These are phyloP conservation scores for Melanogrammus aeglefinus DNA, from an alignment of 2,797 vertebrate genomes.

Conservation along the genomic window DNA sequence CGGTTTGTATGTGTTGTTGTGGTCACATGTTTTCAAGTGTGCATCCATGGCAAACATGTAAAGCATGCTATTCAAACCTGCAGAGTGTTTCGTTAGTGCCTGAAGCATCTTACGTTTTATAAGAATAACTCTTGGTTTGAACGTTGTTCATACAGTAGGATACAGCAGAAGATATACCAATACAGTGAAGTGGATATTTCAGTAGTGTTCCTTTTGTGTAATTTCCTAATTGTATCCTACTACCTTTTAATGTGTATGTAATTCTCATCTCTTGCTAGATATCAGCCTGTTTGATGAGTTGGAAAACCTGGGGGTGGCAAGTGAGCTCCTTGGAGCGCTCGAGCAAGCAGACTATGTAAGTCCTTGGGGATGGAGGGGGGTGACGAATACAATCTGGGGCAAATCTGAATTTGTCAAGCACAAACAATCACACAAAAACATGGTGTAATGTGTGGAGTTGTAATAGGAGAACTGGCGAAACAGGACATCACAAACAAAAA, in stretches of 20 bases:
- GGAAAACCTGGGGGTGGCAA: slow-evolving; percentile 76
- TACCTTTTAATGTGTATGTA: neutral
- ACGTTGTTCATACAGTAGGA: neutral
- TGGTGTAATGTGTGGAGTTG: neutral
- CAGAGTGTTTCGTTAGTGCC: neutral
- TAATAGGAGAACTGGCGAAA: neutral
- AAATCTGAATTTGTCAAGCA: neutral
- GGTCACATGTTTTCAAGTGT: neutral
- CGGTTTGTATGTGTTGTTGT: neutral
- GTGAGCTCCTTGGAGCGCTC: slow-evolving; percentile 72
- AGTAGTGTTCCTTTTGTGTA: neutral
- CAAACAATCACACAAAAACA: neutral
- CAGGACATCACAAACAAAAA: neutral
- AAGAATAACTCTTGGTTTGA: neutral
- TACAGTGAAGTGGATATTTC: neutral
- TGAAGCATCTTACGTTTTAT: neutral
- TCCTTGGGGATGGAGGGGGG: slow-evolving; percentile 21
- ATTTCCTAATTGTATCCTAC: neutral
- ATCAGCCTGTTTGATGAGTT: slow-evolving; percentile 88
- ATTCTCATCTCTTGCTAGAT: slow-evolving; percentile 67
- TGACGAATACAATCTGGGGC: neutral
- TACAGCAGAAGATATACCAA: neutral
- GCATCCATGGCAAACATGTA: neutral
- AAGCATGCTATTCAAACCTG: neutral
- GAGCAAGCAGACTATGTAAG: slow-evolving; percentile 72